Evolutionary conservation across 2,113 vertebrate species (phyloP), one percentile per base, ranked within the genome.

Genomic region (Oophaga pumilio): DNA sequence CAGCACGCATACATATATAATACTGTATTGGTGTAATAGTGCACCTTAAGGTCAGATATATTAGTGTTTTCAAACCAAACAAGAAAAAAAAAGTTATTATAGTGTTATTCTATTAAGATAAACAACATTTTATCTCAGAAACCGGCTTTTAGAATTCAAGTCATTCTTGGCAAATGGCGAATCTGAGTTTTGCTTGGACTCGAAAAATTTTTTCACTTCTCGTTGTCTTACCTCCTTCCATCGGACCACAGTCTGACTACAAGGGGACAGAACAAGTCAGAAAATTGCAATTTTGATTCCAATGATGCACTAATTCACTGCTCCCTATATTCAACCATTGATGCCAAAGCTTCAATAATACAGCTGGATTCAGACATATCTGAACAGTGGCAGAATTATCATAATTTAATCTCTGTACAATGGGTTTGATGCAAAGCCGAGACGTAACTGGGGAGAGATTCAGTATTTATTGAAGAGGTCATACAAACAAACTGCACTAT

Each of bases 11-110:
- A 50, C 69, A 57, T 74, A 56, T 24, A 59, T 71, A 84, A 68
- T 84, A 84, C 50, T 73, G 64, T 56, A 73, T 56, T 83, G 62
- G 28, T 15, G 24, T 77, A 77, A 13, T 52, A 77, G 56, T 80
- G 56, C 24, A 60, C 56, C 10, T 9, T 57, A 28, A 80, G 15
- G 69, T 73, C 28, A 43, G 7, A 74, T 9, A 50, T 49, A 74
- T 74, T 74, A 74, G 43, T 50, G 71, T 74, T 74, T 74, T 18
- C 71, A 74, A 50, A 20, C 43, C 71, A 50, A 71, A 71, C 68
- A 15, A 71, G 24, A 71, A 17, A 15, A 17, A n/a, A 33, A 71
- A 28, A 5, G 33, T 43, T 43, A 43, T 2, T 5, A 17, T 15
- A 71, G 26, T 68, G 26, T 68, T 18, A 2, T 24, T 22, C 0